Evolutionary conservation across 2,113 vertebrate genomes (phyloP).

Genomic region (Eudorcas thomsonii): DNA sequence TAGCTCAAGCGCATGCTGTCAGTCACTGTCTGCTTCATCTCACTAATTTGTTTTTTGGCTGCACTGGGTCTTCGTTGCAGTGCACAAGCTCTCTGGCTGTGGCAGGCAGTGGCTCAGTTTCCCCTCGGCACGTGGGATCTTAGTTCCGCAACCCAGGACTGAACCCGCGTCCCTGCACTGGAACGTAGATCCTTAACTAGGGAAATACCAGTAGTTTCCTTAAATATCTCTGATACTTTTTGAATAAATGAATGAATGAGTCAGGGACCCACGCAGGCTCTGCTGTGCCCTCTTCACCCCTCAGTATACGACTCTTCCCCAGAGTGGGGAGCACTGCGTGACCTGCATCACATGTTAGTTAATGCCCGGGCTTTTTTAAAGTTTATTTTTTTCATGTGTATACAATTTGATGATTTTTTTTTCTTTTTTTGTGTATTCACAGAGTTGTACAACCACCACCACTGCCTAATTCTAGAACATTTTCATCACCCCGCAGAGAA

Average conservation of each 20-base stretch:
- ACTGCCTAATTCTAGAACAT: not conserved
- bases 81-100: not conserved
- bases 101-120: not conserved
- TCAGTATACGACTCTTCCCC: not conserved
- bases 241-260: not conserved
- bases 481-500: not conserved
- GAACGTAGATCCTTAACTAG: not conserved
- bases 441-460: not conserved
- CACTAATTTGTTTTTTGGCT: not conserved
- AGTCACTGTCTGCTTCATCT: not conserved
- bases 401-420: not conserved
- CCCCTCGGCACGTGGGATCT: not conserved
- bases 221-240: not conserved
- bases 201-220: not conserved
- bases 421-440: not conserved
- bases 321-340: not conserved
- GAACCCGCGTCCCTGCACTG: not conserved
- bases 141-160: not conserved
- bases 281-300: fast-evolving
- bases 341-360: not conserved
- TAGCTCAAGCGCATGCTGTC: not conserved
- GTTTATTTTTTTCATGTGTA: not conserved
- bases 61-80: not conserved
- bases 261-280: not conserved
- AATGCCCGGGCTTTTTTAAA: not conserved